phyloP scores from a whole-genome alignment of 1,140 invertebrate genomes.

The Eupristina koningsbergeri region DNA sequence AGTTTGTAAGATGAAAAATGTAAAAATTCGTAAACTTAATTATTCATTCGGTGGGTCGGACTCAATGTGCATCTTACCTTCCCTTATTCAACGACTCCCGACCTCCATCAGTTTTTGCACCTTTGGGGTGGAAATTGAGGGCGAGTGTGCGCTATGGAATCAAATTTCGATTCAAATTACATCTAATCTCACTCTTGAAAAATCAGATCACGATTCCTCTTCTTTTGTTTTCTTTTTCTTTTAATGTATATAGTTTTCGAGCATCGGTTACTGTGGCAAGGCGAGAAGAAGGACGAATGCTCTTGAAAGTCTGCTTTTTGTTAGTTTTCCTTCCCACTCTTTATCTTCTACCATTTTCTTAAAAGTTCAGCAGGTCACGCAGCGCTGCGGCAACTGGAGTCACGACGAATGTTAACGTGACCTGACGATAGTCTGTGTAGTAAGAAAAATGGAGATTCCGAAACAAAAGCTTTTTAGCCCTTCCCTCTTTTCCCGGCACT shows the following conservation, averaged over 20 bases:
- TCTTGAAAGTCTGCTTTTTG: constrained; percentile 29
- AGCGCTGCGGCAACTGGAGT: constrained; percentile 18
- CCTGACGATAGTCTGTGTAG: neutral
- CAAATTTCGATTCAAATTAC: constrained; percentile 45
- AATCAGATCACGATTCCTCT: constrained; percentile 44
- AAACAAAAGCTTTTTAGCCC: constrained; percentile 47
- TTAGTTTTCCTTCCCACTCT: constrained; percentile 19
- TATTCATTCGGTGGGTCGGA: neutral
- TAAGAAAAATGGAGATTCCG: constrained; percentile 43
- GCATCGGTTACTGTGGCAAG: neutral
- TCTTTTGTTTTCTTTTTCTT: neutral
- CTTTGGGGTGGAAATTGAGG: neutral
- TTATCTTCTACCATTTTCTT: neutral
- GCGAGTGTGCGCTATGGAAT: neutral
- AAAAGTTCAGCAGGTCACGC: constrained; percentile 44
- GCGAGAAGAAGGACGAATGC: constrained; percentile 7
- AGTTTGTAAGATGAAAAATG: neutral
- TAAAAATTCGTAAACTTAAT: neutral
- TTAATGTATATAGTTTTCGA: neutral
- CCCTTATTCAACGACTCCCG: neutral
- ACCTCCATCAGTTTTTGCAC: neutral
- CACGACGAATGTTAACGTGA: constrained; percentile 43
- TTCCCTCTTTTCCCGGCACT: neutral
- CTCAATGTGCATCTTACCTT: neutral
- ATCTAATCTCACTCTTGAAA: constrained; percentile 40